Evolutionary conservation across 1,140 invertebrate genomes (phyloP).

Genomic region (Sipha flava): DNA sequence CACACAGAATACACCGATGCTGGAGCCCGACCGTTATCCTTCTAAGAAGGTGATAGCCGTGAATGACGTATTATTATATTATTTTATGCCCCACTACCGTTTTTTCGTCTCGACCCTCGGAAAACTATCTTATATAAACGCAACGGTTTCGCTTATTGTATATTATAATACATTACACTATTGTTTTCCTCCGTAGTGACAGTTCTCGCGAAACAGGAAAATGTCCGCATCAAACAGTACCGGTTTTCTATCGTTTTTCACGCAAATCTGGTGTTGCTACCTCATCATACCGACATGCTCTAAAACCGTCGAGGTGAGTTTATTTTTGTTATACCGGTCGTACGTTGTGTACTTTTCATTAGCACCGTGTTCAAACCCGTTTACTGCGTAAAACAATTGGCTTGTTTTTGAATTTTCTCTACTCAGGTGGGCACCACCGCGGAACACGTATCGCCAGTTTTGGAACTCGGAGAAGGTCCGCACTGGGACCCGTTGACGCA

Average conservation of each 20-base stretch:
- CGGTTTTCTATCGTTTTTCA: not conserved
- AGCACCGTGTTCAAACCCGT: too few relatives aligned
- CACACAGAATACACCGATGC: too few relatives aligned
- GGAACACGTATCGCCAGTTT: not conserved
- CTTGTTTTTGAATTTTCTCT: too few relatives aligned
- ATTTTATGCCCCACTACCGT: too few relatives aligned
- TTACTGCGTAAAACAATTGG: too few relatives aligned
- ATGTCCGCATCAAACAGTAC: not conserved
- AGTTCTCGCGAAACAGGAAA: not conserved
- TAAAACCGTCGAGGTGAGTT: not conserved
- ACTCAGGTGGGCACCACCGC: not conserved
- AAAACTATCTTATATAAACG: not conserved
- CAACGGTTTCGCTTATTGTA: not conserved
- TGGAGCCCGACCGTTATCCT: too few relatives aligned
- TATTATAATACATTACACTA: too few relatives aligned
- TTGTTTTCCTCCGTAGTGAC: not conserved
- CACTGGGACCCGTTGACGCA: slow-evolving; percentile 47
- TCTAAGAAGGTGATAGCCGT: too few relatives aligned
- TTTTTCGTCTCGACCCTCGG: too few relatives aligned
- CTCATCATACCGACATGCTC: not conserved
- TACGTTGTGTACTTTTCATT: too few relatives aligned
- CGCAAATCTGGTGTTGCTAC: not conserved
- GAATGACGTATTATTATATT: too few relatives aligned
- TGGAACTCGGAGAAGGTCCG: slow-evolving; percentile 44
- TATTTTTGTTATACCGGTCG: too few relatives aligned